Percentiles rank a stretch among this genome's conserved stretches.
Evolutionary conservation across 2,888 invertebrate species (phyloP).

Genomic region (Galeopsomyia nigrocyanea): DNA sequence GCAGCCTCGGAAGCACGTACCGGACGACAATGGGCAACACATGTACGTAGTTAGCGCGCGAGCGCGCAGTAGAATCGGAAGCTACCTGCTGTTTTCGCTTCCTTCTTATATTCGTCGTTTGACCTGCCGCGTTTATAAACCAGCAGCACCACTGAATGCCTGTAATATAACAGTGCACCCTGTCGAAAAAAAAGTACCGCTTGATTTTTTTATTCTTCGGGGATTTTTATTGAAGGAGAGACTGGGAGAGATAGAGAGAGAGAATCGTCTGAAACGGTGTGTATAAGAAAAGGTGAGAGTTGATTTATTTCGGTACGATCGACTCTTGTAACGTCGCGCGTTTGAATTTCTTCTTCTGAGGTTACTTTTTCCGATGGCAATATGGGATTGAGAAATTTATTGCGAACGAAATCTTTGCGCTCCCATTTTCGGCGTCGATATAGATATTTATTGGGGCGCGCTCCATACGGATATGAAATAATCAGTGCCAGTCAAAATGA

Average conservation of each 20-base stretch:
- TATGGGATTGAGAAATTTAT: neutral
- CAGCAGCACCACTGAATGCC: no score
- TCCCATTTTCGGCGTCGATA: slow-evolving; percentile 1
- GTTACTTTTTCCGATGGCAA: slow-evolving; percentile 1
- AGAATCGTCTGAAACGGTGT: slow-evolving; percentile 21
- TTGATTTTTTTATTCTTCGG: no score
- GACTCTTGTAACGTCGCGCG: slow-evolving; percentile 12
- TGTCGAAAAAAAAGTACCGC: no score
- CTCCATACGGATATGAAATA: neutral
- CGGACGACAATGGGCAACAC: slow-evolving; percentile 5
- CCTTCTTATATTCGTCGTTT: neutral
- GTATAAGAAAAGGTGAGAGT: neutral
- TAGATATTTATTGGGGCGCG: slow-evolving; percentile 11
- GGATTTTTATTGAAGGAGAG: neutral
- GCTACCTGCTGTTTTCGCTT: slow-evolving; percentile 3
- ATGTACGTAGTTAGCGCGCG: neutral
- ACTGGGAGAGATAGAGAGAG: neutral
- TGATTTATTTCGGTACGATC: slow-evolving; percentile 33
- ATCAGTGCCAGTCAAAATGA: no score
- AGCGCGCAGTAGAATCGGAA: neutral
- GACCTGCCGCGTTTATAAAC: neutral
- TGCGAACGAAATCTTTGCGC: neutral
- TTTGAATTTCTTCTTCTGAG: neutral
- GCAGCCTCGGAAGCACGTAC: no score
- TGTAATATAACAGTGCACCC: no score